Evolutionary conservation across 1,140 invertebrate species (phyloP).

Genomic region (Sminthurides bifidus): DNA sequence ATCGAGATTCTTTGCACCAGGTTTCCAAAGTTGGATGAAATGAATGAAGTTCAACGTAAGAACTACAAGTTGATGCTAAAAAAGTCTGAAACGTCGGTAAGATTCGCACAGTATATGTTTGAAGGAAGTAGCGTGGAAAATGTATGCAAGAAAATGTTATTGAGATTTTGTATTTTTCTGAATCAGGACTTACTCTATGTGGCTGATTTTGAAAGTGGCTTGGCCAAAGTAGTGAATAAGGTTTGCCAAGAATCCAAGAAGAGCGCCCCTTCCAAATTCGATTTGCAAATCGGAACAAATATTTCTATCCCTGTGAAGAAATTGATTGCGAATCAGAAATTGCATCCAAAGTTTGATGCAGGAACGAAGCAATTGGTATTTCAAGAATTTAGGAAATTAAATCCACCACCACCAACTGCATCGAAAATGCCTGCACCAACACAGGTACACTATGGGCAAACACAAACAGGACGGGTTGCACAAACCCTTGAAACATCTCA

Average conservation of each 20-base stretch:
- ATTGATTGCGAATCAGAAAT: constrained; percentile 10
- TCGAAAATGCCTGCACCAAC: background rate
- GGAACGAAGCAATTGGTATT: too few relatives aligned
- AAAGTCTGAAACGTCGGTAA: background rate
- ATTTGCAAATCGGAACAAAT: constrained; percentile 18
- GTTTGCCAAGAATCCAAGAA: constrained; percentile 2
- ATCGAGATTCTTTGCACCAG: background rate
- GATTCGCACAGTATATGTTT: background rate
- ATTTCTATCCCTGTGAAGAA: constrained; percentile 4
- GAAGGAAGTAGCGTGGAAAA: background rate
- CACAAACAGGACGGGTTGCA: background rate
- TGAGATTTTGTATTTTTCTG: background rate
- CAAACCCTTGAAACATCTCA: background rate
- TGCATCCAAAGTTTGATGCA: too few relatives aligned
- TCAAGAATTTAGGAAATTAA: background rate
- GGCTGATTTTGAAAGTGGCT: background rate
- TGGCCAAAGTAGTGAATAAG: background rate
- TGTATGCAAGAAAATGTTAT: background rate
- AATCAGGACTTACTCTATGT: background rate
- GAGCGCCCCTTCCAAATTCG: constrained; percentile 10
- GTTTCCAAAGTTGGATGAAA: background rate
- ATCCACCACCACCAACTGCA: background rate
- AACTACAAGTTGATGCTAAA: background rate
- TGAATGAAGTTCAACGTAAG: background rate
- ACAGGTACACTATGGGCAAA: background rate